phyloP scores from a whole-genome alignment of 2,113 vertebrate species.

The Theristicus caerulescens region DNA sequence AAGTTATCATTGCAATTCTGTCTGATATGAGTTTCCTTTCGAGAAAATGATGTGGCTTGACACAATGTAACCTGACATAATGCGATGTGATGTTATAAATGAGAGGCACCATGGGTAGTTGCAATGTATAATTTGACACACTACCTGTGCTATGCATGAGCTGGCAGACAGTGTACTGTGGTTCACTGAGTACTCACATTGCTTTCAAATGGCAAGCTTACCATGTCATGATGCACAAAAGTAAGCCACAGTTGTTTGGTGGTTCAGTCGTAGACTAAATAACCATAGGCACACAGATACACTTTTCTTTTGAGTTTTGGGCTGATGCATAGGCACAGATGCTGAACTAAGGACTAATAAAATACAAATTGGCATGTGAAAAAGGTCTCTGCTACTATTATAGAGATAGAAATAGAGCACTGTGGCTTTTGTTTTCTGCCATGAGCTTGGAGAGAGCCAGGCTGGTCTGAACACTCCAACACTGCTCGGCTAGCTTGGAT shows the following conservation, averaged over 20 bases:
- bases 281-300: background rate
- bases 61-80: background rate
- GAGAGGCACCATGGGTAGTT: background rate
- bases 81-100: background rate
- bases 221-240: background rate
- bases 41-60: background rate
- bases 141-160: background rate
- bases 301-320: background rate
- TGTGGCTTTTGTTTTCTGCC: background rate
- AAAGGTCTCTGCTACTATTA: background rate
- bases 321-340: background rate
- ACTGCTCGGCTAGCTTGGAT: background rate
- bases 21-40: background rate
- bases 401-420: background rate
- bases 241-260: background rate
- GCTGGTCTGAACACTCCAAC: background rate
- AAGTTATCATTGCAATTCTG: background rate
- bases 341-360: background rate
- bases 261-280: background rate
- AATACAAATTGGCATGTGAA: background rate
- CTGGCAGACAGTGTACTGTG: background rate
- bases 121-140: slow-evolving; percentile 21
- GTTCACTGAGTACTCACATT: background rate
- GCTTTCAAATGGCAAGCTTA: background rate
- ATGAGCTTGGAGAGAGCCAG: background rate